phyloP scores from a whole-genome alignment of 2,797 vertebrate species.

The Carcharodon carcharias region DNA sequence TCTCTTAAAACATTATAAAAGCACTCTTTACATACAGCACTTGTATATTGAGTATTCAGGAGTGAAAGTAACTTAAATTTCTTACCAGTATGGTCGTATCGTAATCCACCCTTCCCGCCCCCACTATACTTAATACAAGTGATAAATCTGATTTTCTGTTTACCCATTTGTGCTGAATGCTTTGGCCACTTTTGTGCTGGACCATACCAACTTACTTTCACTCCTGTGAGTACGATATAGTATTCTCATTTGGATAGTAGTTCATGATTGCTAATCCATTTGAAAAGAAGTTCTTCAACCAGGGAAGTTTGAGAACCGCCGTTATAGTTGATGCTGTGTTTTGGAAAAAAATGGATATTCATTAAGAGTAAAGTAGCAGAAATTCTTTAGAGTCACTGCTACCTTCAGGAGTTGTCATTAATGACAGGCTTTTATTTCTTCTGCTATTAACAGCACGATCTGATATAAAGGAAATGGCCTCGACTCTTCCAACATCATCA shows the following conservation, averaged over 20 bases:
- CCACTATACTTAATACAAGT: too few species aligned
- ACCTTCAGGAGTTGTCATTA: not conserved
- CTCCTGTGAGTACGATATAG: not conserved
- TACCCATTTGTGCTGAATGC: too few species aligned
- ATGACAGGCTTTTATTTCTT: not conserved
- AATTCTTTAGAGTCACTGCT: not conserved
- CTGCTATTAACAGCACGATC: not conserved
- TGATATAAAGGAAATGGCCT: not conserved
- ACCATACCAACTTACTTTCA: too few species aligned
- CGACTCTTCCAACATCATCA: not conserved
- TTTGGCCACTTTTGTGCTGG: too few species aligned
- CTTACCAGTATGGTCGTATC: too few species aligned
- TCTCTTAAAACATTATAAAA: not conserved
- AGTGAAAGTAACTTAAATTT: too few species aligned
- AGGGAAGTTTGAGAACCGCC: not conserved
- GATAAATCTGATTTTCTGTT: too few species aligned
- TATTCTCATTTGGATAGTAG: not conserved
- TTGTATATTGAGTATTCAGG: not conserved
- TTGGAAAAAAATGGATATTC: not conserved
- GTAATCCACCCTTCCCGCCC: too few species aligned
- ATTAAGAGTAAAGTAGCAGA: not conserved
- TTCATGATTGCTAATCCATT: not conserved
- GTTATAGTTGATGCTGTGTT: not conserved
- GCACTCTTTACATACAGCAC: not conserved
- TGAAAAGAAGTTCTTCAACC: not conserved